Evolutionary conservation across 64 coral and sea anemone genomes (phyloP), one percentile per base, ranked within the genome.

Genomic region (Porites lutea): DNA sequence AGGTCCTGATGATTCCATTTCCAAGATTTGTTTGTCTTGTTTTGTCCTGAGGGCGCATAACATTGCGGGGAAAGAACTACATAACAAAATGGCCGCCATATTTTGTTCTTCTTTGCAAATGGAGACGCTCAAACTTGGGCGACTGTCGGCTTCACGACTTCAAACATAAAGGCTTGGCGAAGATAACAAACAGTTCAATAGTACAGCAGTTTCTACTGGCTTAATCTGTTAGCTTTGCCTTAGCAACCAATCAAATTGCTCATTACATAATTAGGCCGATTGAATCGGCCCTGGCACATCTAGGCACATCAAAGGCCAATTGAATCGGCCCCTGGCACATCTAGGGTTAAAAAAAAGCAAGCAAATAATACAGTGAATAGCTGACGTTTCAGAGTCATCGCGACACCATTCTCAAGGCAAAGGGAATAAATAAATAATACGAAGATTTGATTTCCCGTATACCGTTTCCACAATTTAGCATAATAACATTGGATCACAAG

Each of bases 71-170:
- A 13, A 78, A 49, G 50, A 78, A 0, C 0, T 54, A 77, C 74
- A 20, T 78, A 78, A 78, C 75, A 78, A 78, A 78, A 78, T 78
- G 75, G 75, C 75, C 19, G 0, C 75, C 75, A 78, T 78, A 20
- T 78, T 78, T n/a, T 78, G 15, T 5, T 55, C 75, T 53, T 78
- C 75, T 78, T 78, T 78, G 75, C 75, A 78, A 78, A 78, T 78
- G 75, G 6, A 4, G 19, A 78, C 0, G 50, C 75, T 54, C 47
- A 78, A 78, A 78, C 49, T 78, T 1, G 43, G 75, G 75, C 48
- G 16, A 21, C 75, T 78, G 75, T 74, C 0, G 8, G 0, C 72
- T 74, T 74, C 72, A 74, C 43, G 2, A 78, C 49, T 20, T 78
- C 12, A 78, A 53, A 54, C 48, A 78, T 13, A 13, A 78, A 53